phyloP scores from a whole-genome alignment of 2,113 vertebrate genomes.

The Tringa solitaria region DNA sequence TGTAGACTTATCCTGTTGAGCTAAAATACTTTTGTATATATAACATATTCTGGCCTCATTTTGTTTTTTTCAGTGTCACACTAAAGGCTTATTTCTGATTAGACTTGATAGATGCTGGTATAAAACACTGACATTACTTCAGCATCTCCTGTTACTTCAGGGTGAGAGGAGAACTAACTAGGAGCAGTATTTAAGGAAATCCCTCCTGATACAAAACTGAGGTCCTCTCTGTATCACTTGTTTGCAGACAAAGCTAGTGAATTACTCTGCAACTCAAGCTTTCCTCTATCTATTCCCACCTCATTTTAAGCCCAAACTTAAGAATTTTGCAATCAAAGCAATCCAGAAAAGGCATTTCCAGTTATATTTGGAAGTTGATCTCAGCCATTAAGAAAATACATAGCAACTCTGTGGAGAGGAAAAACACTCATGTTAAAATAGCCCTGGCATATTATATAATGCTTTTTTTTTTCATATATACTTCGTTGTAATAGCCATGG shows the following conservation, averaged over 20 bases:
- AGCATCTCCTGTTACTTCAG: background rate
- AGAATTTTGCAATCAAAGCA: background rate
- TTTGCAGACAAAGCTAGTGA: background rate
- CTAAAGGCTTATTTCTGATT: background rate
- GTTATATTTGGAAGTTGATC: background rate
- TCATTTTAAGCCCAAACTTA: background rate
- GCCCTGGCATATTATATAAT: background rate
- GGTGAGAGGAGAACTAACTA: background rate
- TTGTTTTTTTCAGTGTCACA: background rate
- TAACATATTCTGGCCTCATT: background rate
- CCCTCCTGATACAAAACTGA: background rate
- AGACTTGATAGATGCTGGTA: background rate
- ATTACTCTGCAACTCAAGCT: background rate
- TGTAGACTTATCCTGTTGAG: background rate
- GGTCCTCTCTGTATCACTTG: background rate
- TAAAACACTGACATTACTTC: background rate
- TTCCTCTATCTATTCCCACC: background rate
- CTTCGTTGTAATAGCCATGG: background rate
- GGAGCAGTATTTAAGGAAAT: background rate
- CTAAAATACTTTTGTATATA: background rate
- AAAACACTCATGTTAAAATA: background rate
- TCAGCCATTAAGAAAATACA: constrained; percentile 21
- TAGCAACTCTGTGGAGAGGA: background rate
- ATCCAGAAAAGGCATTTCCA: constrained; percentile 2
- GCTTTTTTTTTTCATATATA: background rate